These are phyloP conservation scores for Drosophila melanica DNA, from an alignment of 1,140 invertebrate genomes.

Conservation along the genomic window DNA sequence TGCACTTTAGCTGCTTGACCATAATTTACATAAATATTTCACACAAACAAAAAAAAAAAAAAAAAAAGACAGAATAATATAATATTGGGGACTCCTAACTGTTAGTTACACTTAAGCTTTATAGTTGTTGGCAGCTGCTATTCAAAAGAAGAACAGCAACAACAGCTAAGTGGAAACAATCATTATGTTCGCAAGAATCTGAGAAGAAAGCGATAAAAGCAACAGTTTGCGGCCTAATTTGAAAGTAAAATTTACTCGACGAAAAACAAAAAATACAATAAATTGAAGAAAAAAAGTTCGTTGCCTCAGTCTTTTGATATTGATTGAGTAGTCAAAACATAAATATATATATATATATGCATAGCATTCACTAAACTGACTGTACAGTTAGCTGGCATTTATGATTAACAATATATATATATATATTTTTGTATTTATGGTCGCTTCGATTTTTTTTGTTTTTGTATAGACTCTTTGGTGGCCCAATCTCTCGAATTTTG, in stretches of 20 bases:
- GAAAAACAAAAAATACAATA: not conserved
- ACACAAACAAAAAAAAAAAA: slow-evolving; percentile 53
- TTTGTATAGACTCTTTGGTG: not conserved
- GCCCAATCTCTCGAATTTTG: slow-evolving; percentile 59
- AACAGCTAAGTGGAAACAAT: slow-evolving; percentile 46
- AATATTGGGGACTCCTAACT: slow-evolving; percentile 80
- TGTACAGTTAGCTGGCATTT: slow-evolving; percentile 73
- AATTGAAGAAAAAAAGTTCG: slow-evolving; percentile 33
- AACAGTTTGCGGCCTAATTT: slow-evolving; percentile 81
- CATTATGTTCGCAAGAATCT: slow-evolving; percentile 68
- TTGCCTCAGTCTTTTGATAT: slow-evolving; percentile 58
- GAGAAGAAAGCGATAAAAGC: slow-evolving; percentile 81
- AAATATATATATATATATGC: slow-evolving; percentile 40
- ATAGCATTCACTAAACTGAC: slow-evolving; percentile 25
- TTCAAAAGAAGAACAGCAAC: slow-evolving; percentile 73
- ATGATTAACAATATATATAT: slow-evolving; percentile 64
- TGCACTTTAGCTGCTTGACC: slow-evolving; percentile 74
- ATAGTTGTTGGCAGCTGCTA: slow-evolving; percentile 29
- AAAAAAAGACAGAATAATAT: slow-evolving; percentile 29
- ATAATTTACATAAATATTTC: slow-evolving; percentile 81
- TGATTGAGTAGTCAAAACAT: slow-evolving; percentile 62
- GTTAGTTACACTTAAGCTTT: slow-evolving; percentile 70
- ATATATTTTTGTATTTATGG: slow-evolving; percentile 63
- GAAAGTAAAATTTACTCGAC: slow-evolving; percentile 71
- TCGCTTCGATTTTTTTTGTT: slow-evolving; percentile 40